A percentile compares a stretch with the other conserved stretches of the same genome.
phyloP scores from a whole-genome alignment of 2,888 invertebrate species.

The Tryphoninae sp. region DNA sequence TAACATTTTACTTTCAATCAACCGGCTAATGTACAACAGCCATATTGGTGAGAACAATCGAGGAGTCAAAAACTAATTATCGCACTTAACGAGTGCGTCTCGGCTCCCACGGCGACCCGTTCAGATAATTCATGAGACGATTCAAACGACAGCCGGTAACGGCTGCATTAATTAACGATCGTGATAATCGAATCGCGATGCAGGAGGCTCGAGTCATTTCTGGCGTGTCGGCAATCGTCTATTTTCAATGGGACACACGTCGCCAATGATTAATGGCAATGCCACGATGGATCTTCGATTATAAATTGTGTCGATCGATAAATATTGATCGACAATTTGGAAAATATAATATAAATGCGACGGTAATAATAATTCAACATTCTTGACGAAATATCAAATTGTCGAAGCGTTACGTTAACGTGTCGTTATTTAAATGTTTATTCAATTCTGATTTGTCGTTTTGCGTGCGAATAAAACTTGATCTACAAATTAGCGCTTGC shows the following conservation, averaged over 20 bases:
- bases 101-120: background rate
- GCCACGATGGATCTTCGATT: too few species aligned
- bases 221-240: background rate
- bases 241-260: background rate
- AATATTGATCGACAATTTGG: too few species aligned
- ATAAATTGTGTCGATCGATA: too few species aligned
- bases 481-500: conserved; percentile 1
- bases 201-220: background rate
- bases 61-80: conserved; percentile 36
- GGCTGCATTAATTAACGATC: conserved; percentile 24
- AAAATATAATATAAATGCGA: too few species aligned
- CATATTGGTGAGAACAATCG: conserved; percentile 32
- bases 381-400: too few species aligned
- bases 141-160: conserved; percentile 1
- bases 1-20: background rate
- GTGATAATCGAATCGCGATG: conserved; percentile 13
- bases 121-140: conserved; percentile 3
- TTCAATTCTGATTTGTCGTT: background rate
- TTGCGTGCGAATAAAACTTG: background rate
- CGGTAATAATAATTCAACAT: too few species aligned
- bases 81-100: conserved; percentile 6
- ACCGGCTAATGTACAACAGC: conserved; percentile 16
- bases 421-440: background rate
- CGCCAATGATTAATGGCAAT: background rate
- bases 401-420: too few species aligned